Evolutionary conservation across 2,113 vertebrate genomes (phyloP), one percentile per base, ranked within the genome.

Genomic region (Nycticorax nycticorax): DNA sequence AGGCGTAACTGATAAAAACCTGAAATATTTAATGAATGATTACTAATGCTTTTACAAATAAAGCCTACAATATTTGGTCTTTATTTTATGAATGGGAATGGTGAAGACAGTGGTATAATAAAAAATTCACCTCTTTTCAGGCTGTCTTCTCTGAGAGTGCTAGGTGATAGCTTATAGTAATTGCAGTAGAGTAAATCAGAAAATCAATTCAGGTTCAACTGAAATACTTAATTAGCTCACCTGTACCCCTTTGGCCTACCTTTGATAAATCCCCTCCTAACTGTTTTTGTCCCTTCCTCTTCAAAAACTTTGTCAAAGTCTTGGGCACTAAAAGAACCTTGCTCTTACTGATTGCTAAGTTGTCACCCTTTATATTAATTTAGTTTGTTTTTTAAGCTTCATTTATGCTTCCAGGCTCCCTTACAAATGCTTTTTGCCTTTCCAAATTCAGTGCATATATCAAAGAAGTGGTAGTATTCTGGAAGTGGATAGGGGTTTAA

Each of bases 121-220:
- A 92, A 76, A 76, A 90, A 80, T 83, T 88, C 15, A 33, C 41
- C 17, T 76, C 23, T 57, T 52, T 83, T 85, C 21, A 55, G 1
- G 30, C 89, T 55, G 12, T 71, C n/a, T 26, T 63, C 30, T 64
- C 48, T 68, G n/a, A 7, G 85, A 41, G 89, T 67, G 24, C 39
- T 63, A 56, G 2, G 3, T 62, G 23, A 8, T 56, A 66, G 3
- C 22, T 92, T 64, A 43, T 6, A 62, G 30, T 48, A 79, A 75
- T 59, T 89, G 18, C 45, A 85, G 43, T 53, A 84, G 17, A 56
- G 43, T 82, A 88, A 81, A 69, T 96, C 68, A 93, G 88, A 71
- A 93, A 96, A 96, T 66, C 33, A 62, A 27, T 83, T 88, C 81
- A 89, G 53, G 69, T 93, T 94, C 75, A 55, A 17, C 39, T 91